Percentiles rank a stretch among this genome's conserved stretches.
phyloP scores from a whole-genome alignment of 2,888 invertebrate species.

The Polyommatus iphigenia region DNA sequence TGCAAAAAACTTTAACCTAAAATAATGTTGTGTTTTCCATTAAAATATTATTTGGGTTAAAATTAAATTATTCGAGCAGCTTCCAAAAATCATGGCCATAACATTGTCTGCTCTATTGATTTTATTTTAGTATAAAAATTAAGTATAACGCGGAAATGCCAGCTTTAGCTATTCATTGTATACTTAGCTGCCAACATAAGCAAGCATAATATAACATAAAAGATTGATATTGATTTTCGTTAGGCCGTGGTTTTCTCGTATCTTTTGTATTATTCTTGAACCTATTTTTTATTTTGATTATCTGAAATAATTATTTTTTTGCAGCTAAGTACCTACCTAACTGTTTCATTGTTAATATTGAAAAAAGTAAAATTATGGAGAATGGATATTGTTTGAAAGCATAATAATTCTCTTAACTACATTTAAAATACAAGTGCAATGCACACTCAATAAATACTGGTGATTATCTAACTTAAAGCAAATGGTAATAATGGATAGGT shows the following conservation, averaged over 20 bases:
- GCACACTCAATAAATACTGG: conserved; percentile 29
- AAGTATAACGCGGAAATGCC: background rate
- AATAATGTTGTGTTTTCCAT: background rate
- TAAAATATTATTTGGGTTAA: background rate
- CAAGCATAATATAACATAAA: background rate
- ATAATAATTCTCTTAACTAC: conserved; percentile 2
- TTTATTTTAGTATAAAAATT: background rate
- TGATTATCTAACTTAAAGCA: conserved; percentile 17
- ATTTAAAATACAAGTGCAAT: conserved; percentile 28
- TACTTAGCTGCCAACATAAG: conserved; percentile 2
- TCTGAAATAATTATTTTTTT: background rate
- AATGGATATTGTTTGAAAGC: background rate
- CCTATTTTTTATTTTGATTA: background rate
- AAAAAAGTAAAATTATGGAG: background rate
- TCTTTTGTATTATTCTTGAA: background rate
- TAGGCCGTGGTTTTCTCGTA: background rate
- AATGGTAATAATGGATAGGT: conserved; percentile 10
- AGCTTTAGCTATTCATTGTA: background rate
- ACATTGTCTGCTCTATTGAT: background rate
- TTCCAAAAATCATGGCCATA: background rate
- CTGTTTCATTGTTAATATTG: background rate
- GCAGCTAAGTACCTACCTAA: background rate
- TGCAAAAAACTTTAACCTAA: background rate
- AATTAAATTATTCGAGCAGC: background rate
- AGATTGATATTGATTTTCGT: background rate